Percentiles rank a stretch among this genome's conserved stretches.
These are phyloP conservation scores for Drosophila erecta DNA, from an alignment of 1,140 invertebrate species.

Conservation along the genomic window DNA sequence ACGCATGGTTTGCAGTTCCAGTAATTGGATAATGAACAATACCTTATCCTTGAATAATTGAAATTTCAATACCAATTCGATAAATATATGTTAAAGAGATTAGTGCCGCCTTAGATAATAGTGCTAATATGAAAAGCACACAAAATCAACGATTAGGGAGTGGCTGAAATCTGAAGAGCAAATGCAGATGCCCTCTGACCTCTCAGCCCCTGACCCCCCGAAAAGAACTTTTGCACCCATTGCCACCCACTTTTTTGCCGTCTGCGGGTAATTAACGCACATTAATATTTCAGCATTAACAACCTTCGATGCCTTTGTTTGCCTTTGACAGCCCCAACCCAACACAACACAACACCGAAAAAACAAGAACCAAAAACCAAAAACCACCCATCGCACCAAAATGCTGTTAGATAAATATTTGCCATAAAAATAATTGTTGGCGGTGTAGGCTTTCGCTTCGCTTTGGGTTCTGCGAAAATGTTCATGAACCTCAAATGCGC, in stretches of 20 bases:
- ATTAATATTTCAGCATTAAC: conserved; percentile 81
- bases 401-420: conserved; percentile 81
- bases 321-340: conserved; percentile 51
- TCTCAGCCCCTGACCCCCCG: not conserved
- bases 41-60: not conserved
- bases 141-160: not conserved
- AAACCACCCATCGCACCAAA: conserved; percentile 36
- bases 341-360: not conserved
- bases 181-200: conserved; percentile 5
- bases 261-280: conserved; percentile 68
- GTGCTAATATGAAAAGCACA: not conserved
- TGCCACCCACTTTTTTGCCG: not conserved
- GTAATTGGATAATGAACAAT: not conserved
- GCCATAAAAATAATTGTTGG: conserved; percentile 72
- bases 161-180: not conserved
- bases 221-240: conserved; percentile 9
- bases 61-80: too few relatives aligned
- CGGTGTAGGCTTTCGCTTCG: conserved; percentile 26
- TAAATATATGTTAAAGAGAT: too few relatives aligned
- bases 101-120: not conserved
- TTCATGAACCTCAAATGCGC: conserved; percentile 79
- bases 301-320: conserved; percentile 76
- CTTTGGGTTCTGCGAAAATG: conserved; percentile 58
- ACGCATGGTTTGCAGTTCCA: not conserved
- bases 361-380: conserved; percentile 5